Evolutionary conservation across 2,888 invertebrate genomes (phyloP), one percentile per base, ranked within the genome.

Genomic region (Tenthredo distinguenda): DNA sequence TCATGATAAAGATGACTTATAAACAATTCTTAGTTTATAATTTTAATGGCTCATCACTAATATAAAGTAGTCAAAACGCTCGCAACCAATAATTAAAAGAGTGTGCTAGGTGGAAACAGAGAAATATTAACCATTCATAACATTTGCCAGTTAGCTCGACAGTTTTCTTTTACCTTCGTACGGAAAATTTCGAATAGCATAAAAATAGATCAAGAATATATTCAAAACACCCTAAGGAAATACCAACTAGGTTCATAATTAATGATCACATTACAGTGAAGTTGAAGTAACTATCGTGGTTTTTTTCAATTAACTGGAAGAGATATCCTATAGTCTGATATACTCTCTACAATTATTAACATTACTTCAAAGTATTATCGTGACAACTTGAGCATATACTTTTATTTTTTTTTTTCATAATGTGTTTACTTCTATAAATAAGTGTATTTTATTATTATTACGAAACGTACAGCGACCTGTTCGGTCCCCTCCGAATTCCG

Each of bases 401-500:
- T 31, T 31, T 31, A 21, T 40, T 26, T 1, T 72, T 72, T 40
- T n/a, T 72, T 72, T 18, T 72, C 34, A 71, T 71, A 34, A 65
- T 31, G 65, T 21, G 31, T 65, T 12, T 40, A 72, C 18, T 40
- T 43, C 72, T 37, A 43, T n/a, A 37, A 43, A 74, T 74, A 43
- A 43, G 21, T 43, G 31, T 68, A 12, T 43, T 43, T 74, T 74
- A n/a, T 12, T n/a, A 7, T 40, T 74, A 37, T 74, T 31, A 55
- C 9, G 18, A 77, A 77, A 50, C 18, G 31, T 74, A 43, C 21
- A 15, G 31, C 43, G 72, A 74, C 40, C 43, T 40, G 40, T 40
- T 43, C 43, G n/a, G 77, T 50, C 26, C 55, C 47, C 55, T 77
- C 50, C 21, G 31, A 62, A 81, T 58, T 81, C 62, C 62, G 15